Evolutionary conservation across 2,113 vertebrate species (phyloP), one percentile per base, ranked within the genome.

Genomic region (Capreolus pygargus): DNA sequence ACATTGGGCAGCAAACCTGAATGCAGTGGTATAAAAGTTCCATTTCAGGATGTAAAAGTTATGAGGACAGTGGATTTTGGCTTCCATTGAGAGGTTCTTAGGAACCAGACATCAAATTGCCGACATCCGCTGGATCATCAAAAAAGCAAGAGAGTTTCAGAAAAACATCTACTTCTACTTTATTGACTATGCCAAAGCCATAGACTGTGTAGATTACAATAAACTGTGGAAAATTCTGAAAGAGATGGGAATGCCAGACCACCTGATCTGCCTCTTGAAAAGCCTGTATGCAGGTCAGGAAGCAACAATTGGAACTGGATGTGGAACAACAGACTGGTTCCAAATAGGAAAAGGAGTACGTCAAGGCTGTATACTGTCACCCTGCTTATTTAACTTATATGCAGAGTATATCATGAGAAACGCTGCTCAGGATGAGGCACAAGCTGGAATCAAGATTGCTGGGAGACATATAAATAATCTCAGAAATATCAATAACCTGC

Each of bases 111-210:
- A 36, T 67, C 64, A 67, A 67, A 67, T 67, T 67, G 64, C 33
- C 8, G 5, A 36, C 17, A 67, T 11, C 33, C 0, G 0, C 8
- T 36, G 4, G 64, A 9, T 67, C 17, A 36, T 21, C 0, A 0
- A 36, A 67, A 67, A 67, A 21, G 33, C 33, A 67, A 36, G 64
- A 52, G 52, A 36, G 9, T 67, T 67, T 2, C 15, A 67, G 33
- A 67, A 67, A 67, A 36, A 21, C 19, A 67, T 36, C 4, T 2
- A 67, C 21, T 67, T 67, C 33, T 36, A 2, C 16, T 19, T 36
- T 67, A 36, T 67, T 36, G 17, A 36, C 64, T 36, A 67, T 67
- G 64, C 17, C 64, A 67, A 36, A 67, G 33, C 64, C 33, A 5
- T 36, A 36, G 8, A 36, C 33, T 67, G 4, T 36, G 64, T 67